Evolutionary conservation across 2,797 vertebrate genomes (phyloP).

Genomic region (Tinamus major): DNA sequence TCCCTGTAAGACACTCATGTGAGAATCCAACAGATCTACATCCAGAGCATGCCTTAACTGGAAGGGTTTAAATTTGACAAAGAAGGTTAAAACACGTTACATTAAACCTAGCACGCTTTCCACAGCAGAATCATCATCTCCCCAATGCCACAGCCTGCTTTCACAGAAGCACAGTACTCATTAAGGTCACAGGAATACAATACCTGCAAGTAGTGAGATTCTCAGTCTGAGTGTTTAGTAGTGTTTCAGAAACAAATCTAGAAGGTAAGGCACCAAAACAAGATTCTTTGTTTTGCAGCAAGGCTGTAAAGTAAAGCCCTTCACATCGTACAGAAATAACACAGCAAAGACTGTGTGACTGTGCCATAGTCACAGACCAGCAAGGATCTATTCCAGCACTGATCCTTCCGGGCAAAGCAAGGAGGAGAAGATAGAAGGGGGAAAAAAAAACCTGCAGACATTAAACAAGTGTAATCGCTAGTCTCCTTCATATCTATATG

Average conservation of each 20-base stretch:
- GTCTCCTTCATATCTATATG: slow-evolving; percentile 13
- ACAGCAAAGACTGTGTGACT: not conserved
- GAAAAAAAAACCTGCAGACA: not conserved
- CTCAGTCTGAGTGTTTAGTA: not conserved
- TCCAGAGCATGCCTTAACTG: not conserved
- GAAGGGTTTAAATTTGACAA: not conserved
- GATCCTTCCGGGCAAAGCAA: not conserved
- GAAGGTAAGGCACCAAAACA: not conserved
- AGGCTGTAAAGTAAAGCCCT: not conserved
- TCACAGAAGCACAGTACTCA: not conserved
- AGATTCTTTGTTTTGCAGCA: not conserved
- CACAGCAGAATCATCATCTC: not conserved
- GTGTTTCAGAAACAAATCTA: not conserved
- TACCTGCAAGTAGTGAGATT: not conserved
- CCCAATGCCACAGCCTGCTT: not conserved
- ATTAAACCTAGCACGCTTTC: not conserved
- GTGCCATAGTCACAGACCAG: not conserved
- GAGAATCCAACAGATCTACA: not conserved
- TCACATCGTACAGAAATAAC: not conserved
- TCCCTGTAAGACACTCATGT: not conserved
- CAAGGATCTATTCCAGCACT: not conserved
- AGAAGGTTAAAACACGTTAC: not conserved
- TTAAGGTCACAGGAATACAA: not conserved
- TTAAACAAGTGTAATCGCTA: not conserved
- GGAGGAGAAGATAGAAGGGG: not conserved